A percentile compares a stretch with the other conserved stretches of the same genome.
These are phyloP conservation scores for Phenganax marumi DNA, from an alignment of 92 coral and sea anemone species.

Conservation along the genomic window DNA sequence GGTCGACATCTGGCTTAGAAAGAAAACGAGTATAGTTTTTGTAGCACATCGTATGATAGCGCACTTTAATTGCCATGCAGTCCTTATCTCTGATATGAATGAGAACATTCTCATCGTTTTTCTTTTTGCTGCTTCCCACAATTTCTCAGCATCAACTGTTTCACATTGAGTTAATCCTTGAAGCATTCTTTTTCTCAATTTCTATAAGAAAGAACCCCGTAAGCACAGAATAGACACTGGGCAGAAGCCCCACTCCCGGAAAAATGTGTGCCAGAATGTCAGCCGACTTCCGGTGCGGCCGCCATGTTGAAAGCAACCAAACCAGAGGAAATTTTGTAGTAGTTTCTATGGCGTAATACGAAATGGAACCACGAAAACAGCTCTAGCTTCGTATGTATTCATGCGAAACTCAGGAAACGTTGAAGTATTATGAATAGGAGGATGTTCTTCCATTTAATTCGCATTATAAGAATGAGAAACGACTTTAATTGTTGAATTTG, in stretches of 20 bases:
- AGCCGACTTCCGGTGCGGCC: background rate
- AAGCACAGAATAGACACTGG: too few species aligned
- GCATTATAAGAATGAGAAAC: too few species aligned
- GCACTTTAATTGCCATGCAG: slow-evolving; percentile 26
- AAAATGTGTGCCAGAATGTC: background rate
- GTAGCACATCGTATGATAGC: slow-evolving; percentile 35
- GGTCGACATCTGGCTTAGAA: slow-evolving; percentile 14
- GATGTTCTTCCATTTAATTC: background rate
- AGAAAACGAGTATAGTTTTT: slow-evolving; percentile 31
- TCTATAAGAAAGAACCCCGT: slow-evolving; percentile 18
- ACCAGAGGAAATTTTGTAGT: background rate
- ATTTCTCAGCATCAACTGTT: slow-evolving; percentile 48
- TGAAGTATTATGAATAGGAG: background rate
- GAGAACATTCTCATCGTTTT: slow-evolving; percentile 47
- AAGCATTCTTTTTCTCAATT: background rate
- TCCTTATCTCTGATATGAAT: slow-evolving; percentile 21
- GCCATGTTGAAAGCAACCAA: slow-evolving; percentile 2
- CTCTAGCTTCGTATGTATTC: background rate
- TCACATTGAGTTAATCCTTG: slow-evolving; percentile 52
- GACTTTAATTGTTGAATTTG: too few species aligned
- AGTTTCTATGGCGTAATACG: background rate
- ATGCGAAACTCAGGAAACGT: background rate
- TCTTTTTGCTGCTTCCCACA: slow-evolving; percentile 53
- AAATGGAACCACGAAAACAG: background rate
- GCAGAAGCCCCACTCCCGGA: too few species aligned